These are phyloP conservation scores for Pseudomugil gertrudae DNA, from an alignment of 2,797 vertebrate genomes.

Conservation along the genomic window DNA sequence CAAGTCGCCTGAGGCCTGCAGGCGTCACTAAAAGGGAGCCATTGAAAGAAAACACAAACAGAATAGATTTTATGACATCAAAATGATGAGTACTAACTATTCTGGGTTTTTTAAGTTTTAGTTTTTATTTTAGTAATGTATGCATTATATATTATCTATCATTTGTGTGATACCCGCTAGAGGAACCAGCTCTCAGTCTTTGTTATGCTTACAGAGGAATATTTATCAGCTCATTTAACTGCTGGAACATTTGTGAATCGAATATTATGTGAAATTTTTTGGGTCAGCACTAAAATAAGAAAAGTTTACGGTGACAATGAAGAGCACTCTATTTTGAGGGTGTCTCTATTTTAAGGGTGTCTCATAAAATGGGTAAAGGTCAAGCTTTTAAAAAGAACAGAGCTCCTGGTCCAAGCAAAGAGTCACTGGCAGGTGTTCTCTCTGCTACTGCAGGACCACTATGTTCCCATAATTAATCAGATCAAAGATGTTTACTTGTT, in stretches of 20 bases:
- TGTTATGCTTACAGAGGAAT: not conserved
- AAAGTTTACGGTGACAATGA: too few relatives aligned
- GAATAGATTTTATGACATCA: constrained; percentile 8
- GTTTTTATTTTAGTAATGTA: not conserved
- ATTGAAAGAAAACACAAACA: constrained; percentile 16
- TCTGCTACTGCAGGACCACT: not conserved
- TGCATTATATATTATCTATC: too few relatives aligned
- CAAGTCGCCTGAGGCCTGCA: constrained; percentile 42
- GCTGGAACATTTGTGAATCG: not conserved
- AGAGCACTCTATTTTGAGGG: too few relatives aligned
- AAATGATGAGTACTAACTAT: not conserved
- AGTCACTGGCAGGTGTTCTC: constrained; percentile 11
- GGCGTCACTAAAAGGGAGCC: constrained; percentile 16
- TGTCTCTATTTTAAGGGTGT: too few relatives aligned
- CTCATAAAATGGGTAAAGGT: too few relatives aligned
- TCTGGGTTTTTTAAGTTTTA: not conserved
- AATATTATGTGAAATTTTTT: not conserved
- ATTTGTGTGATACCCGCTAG: constrained; percentile 24
- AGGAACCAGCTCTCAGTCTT: constrained; percentile 4
- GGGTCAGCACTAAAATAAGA: too few relatives aligned
- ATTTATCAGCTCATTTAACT: not conserved
- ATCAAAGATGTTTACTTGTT: too few relatives aligned
- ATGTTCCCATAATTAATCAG: too few relatives aligned
- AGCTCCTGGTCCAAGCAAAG: not conserved
- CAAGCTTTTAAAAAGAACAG: constrained; percentile 8